Conservation (phyloP, 2,888 invertebrate species). For the Cinara cedri region DNA sequence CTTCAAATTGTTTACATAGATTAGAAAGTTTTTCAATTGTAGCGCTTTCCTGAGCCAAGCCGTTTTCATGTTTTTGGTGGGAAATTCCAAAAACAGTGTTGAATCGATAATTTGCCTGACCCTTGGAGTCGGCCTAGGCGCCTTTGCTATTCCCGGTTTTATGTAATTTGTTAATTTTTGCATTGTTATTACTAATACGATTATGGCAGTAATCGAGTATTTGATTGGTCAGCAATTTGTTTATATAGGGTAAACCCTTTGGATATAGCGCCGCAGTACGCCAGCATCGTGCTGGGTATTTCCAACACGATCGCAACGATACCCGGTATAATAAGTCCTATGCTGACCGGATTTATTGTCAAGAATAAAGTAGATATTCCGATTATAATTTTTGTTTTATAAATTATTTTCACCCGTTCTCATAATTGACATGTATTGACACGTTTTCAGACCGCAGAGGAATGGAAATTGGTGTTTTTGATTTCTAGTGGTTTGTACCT, state of each 20-base stretch:
- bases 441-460: conserved; percentile 69
- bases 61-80: conserved; percentile 83
- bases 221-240: no score
- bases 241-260: conserved; percentile 72
- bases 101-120: conserved; percentile 81
- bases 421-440: no score
- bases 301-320: conserved; percentile 90
- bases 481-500: conserved; percentile 83
- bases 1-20: conserved; percentile 61
- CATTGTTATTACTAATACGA: no score
- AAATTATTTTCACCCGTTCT: no score
- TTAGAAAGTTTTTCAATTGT: conserved; percentile 75
- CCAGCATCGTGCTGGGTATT: conserved; percentile 88
- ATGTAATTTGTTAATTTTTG: conserved; percentile 70
- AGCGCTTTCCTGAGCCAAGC: conserved; percentile 80
- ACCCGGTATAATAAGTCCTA: conserved; percentile 89
- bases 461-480: conserved; percentile 88
- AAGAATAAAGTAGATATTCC: conserved; percentile 77
- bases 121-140: conserved; percentile 86
- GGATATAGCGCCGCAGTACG: conserved; percentile 90
- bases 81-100: conserved; percentile 72
- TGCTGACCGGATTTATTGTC: conserved; percentile 79
- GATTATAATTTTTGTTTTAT: no score
- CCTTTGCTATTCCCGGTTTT: conserved; percentile 92
- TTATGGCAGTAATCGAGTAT: no score